Evolutionary conservation across 2,797 vertebrate species (phyloP), one percentile per base, ranked within the genome.

Genomic region (Muscicapa comitata): DNA sequence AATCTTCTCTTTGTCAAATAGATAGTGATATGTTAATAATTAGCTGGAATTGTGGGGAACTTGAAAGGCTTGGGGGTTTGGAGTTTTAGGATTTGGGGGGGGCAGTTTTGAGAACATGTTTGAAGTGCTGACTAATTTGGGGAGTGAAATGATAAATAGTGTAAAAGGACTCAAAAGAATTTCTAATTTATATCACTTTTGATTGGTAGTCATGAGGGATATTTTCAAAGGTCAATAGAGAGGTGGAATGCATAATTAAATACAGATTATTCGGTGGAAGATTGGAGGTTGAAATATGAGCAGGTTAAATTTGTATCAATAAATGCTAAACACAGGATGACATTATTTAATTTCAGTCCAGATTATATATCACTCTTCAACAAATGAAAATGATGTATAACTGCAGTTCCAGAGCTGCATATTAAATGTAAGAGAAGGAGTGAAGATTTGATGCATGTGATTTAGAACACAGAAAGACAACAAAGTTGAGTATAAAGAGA

Each of bases 161-260:
- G 59, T 66, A 84, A 57, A 78, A 90, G 17, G n/a, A 78, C 82
- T 91, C 76, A 79, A 79, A 96, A 86, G 43, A 86, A 81, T 81
- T 91, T 94, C 79, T 91, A 93, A 93, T 91, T 94, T 88, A 93
- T 91, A 93, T 86, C 51, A 50, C 71, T 93, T 95, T 84, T 95
- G 90, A 94, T 95, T 91, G 89, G 94, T 94, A 96, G 82, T 94
- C 89, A 93, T 72, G 87, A 86, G 82, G 82, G 82, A 78, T 94
- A 88, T 93, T 97, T 93, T 93, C 82, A 96, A 95, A 95, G 95
- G 91, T 97, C 95, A 96, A 81, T 94, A 95, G 91, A 97, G 93
- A 95, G 93, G 85, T 96, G 93, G 91, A 96, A 97, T 95, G 87
- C 96, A 94, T 96, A 96, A 94, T 95, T 96, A 96, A 96, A 95